These are phyloP conservation scores for Regulus satrapa DNA, from an alignment of 2,113 vertebrate species.

Conservation along the genomic window DNA sequence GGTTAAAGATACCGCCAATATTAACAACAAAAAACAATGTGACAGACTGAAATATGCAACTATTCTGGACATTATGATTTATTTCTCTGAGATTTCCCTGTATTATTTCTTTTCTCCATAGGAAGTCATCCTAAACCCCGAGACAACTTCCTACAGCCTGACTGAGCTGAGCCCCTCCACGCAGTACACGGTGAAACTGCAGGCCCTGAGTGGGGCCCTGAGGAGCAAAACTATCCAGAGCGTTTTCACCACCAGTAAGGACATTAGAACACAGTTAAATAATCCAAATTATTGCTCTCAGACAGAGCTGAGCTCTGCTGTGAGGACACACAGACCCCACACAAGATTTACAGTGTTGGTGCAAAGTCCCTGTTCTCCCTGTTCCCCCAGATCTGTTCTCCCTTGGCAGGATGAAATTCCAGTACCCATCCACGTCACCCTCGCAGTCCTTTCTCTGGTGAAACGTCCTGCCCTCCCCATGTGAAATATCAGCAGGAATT, in stretches of 20 bases:
- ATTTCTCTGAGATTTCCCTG: background rate
- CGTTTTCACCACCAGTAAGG: constrained; percentile 88
- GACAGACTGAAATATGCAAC: background rate
- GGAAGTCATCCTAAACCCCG: constrained; percentile 87
- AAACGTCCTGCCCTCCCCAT: background rate
- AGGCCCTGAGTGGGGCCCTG: constrained; percentile 82
- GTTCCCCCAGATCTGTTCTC: background rate
- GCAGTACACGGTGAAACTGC: constrained; percentile 82
- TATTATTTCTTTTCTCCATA: constrained; percentile 36
- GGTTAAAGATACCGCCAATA: background rate
- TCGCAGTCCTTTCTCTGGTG: background rate
- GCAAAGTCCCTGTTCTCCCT: background rate
- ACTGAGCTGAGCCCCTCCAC: constrained; percentile 84
- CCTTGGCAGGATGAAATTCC: background rate
- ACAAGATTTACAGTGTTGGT: background rate
- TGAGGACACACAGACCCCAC: background rate
- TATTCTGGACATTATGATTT: background rate
- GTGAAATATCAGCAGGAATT: background rate
- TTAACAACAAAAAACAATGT: background rate
- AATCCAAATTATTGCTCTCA: background rate
- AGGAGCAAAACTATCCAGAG: constrained; percentile 82
- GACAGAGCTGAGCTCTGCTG: background rate
- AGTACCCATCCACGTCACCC: background rate
- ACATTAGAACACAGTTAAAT: background rate
- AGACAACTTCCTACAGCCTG: constrained; percentile 86